Conservation (phyloP, 2,113 vertebrate genomes). For the Pogonocichla stellata region DNA sequence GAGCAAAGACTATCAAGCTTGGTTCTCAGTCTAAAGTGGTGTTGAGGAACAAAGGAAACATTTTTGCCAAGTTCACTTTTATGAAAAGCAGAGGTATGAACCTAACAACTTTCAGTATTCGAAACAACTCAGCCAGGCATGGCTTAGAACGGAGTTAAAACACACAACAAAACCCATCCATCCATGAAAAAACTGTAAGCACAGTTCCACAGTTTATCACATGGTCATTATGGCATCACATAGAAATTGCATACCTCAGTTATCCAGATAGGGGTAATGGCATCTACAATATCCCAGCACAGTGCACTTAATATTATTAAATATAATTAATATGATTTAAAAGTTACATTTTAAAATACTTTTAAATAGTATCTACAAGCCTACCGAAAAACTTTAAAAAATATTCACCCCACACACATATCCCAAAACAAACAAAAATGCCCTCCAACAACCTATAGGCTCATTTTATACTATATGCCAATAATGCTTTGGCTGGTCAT, state of each 20-base stretch:
- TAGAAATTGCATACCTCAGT: background rate
- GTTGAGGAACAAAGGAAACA: background rate
- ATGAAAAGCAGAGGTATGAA: background rate
- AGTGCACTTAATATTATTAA: background rate
- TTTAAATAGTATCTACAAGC: background rate
- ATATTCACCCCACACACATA: background rate
- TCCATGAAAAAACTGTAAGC: background rate
- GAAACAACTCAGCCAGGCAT: background rate
- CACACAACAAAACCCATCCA: background rate
- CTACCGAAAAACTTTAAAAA: background rate
- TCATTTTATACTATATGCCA: background rate
- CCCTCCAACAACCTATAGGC: background rate
- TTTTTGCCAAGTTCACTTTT: background rate
- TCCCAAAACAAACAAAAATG: background rate
- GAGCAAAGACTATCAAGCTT: background rate
- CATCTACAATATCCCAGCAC: background rate
- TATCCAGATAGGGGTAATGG: background rate
- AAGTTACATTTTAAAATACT: background rate
- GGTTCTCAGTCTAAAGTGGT: background rate
- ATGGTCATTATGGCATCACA: background rate
- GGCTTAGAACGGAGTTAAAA: background rate
- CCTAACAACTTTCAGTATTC: background rate
- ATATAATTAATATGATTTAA: background rate
- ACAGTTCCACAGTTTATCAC: background rate
- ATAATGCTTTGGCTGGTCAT: background rate